phyloP scores from a whole-genome alignment of 1,140 invertebrate species.

The Diachasma alloeum region DNA sequence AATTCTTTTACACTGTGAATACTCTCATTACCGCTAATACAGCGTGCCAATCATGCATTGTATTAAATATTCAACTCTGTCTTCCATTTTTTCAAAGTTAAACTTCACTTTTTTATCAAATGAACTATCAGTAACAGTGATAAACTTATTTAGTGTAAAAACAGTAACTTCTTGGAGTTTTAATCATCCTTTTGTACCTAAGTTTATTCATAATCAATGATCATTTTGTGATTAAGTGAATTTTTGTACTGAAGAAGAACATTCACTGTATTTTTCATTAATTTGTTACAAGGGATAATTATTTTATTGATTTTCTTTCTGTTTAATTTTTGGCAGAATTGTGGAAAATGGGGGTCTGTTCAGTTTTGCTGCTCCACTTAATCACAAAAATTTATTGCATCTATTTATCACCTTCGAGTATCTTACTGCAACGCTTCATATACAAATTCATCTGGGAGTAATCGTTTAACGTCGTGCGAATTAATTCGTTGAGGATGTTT shows the following conservation, averaged over 20 bases:
- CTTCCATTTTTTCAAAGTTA: background rate
- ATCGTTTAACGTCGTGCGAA: slow-evolving; percentile 78
- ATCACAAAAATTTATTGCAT: background rate
- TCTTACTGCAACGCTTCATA: slow-evolving; percentile 67
- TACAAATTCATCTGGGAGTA: slow-evolving; percentile 80
- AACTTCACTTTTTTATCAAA: background rate
- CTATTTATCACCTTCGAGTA: slow-evolving; percentile 45
- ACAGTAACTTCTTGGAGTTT: background rate
- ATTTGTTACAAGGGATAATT: background rate
- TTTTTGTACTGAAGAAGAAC: background rate
- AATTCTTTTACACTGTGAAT: background rate
- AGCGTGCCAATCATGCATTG: background rate
- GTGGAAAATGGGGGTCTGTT: background rate
- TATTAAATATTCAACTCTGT: background rate
- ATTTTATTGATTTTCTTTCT: background rate
- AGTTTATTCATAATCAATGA: background rate
- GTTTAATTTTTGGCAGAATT: background rate
- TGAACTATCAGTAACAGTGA: slow-evolving; percentile 8
- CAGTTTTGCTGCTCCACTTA: background rate
- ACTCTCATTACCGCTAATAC: background rate
- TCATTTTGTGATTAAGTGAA: slow-evolving; percentile 9
- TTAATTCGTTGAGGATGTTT: slow-evolving; percentile 75
- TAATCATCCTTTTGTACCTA: background rate
- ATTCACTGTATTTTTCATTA: background rate
- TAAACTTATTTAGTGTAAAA: slow-evolving; percentile 5